Conservation (phyloP, 2,113 vertebrate species). For the Megaceryle torquata region DNA sequence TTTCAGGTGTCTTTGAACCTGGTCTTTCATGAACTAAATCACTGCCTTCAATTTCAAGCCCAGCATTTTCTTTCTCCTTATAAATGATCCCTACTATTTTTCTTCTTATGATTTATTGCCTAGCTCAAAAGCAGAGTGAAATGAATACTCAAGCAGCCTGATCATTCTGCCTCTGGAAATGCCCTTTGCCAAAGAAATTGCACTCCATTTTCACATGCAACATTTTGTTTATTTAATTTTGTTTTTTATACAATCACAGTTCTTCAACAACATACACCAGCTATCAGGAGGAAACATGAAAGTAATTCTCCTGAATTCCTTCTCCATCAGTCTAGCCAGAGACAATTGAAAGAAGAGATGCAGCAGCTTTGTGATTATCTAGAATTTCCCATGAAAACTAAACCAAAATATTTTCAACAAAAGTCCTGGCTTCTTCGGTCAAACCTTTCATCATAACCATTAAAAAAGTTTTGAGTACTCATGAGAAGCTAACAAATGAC, state of each 20-base stretch:
- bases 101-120: not conserved
- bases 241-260: not conserved
- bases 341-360: not conserved
- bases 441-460: slow-evolving; percentile 43
- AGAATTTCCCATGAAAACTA: slow-evolving; percentile 11
- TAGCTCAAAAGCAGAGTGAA: not conserved
- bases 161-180: not conserved
- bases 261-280: not conserved
- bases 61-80: not conserved
- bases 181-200: not conserved
- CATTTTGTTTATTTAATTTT: not conserved
- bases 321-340: not conserved
- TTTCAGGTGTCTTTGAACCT: not conserved
- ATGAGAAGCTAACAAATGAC: slow-evolving; percentile 33
- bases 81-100: not conserved
- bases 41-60: not conserved
- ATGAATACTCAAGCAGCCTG: not conserved
- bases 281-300: not conserved
- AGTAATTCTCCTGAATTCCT: not conserved
- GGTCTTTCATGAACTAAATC: not conserved
- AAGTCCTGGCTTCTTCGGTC: not conserved
- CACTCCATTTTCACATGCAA: not conserved
- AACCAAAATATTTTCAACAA: slow-evolving; percentile 12
- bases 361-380: not conserved
- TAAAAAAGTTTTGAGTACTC: slow-evolving; percentile 23